Evolutionary conservation across 2,797 vertebrate genomes (phyloP).

Genomic region (Neopelma chrysocephalum): DNA sequence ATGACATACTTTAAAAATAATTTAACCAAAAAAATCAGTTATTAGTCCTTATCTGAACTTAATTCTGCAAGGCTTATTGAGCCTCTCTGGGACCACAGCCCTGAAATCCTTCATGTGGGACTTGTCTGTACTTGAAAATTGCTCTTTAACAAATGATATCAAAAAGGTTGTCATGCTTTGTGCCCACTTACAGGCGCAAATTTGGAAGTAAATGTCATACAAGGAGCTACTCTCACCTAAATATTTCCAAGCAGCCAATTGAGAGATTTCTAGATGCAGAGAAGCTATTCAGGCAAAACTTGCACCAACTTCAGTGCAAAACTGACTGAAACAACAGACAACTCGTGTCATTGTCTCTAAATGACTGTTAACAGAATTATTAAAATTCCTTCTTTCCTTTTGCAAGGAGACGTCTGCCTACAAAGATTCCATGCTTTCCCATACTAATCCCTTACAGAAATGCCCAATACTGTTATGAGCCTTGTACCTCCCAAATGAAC

Average conservation of each 20-base stretch:
- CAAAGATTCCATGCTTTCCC: not conserved
- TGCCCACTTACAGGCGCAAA: not conserved
- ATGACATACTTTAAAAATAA: constrained; percentile 64
- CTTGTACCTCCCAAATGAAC: not conserved
- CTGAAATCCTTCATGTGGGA: not conserved
- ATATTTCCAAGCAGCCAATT: not conserved
- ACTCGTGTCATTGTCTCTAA: not conserved
- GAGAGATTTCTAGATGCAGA: not conserved
- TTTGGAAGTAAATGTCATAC: not conserved
- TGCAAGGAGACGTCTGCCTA: not conserved
- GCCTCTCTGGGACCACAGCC: not conserved
- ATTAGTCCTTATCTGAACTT: constrained; percentile 28
- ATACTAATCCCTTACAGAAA: not conserved
- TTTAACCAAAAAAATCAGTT: constrained; percentile 26
- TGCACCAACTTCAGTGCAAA: not conserved
- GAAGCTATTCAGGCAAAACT: not conserved
- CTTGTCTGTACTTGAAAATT: not conserved
- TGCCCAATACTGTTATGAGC: not conserved
- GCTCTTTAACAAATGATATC: not conserved
- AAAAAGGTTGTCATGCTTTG: not conserved
- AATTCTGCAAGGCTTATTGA: constrained; percentile 19
- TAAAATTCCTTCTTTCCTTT: not conserved
- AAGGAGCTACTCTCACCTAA: not conserved
- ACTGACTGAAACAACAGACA: not conserved
- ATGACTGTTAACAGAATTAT: not conserved